Conservation (phyloP, 2,113 vertebrate species). For the Lepidothrix coronata region DNA sequence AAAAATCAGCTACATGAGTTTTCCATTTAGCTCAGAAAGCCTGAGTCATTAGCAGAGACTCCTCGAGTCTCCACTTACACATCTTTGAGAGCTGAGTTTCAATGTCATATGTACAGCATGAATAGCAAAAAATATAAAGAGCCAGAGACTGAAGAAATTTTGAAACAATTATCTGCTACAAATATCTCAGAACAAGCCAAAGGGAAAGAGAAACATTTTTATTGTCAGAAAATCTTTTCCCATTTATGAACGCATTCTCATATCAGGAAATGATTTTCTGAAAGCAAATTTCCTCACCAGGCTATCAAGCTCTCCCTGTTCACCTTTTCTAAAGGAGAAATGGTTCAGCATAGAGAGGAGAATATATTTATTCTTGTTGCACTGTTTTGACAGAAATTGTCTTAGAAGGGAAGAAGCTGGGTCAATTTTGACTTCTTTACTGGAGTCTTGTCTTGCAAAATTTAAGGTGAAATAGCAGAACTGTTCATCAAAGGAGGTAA, state of each 20-base stretch:
- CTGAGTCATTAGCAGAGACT: background rate
- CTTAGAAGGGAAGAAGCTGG: background rate
- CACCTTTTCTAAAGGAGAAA: background rate
- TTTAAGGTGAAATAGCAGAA: background rate
- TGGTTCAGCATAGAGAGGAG: background rate
- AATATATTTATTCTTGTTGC: background rate
- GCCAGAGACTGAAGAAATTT: background rate
- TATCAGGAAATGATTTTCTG: constrained; percentile 24
- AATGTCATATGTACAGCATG: background rate
- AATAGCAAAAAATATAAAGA: background rate
- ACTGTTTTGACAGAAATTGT: background rate
- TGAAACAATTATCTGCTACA: constrained; percentile 14
- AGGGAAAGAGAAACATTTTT: constrained; percentile 17
- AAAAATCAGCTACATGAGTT: background rate
- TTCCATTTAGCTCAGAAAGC: constrained; percentile 2
- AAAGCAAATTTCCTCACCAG: constrained; percentile 36
- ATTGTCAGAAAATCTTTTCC: constrained; percentile 27
- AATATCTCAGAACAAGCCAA: constrained; percentile 33
- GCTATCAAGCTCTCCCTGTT: background rate
- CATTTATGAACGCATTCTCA: constrained; percentile 2
- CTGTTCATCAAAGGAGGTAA: background rate
- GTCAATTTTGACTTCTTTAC: background rate
- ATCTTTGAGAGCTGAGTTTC: background rate
- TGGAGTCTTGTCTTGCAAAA: background rate
- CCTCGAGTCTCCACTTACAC: background rate